Evolutionary conservation across 2,888 invertebrate species (phyloP), one percentile per base, ranked within the genome.

Genomic region (Antheraea yamamai): DNA sequence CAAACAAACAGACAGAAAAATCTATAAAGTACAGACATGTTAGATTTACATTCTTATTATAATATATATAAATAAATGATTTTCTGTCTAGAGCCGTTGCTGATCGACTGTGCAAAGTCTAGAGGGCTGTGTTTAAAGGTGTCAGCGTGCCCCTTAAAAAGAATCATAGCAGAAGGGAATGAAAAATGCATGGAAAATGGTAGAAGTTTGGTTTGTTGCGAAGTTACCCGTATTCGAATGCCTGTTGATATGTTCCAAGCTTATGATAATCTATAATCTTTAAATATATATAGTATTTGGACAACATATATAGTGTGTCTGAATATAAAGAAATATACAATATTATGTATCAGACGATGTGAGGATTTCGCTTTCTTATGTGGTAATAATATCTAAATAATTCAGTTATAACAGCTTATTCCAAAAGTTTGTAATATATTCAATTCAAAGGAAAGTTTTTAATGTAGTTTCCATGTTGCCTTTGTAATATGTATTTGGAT

Each of bases 71-170:
- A 4, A 35, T 4, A 8, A 75, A 80, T 58, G 7, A 58, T 61
- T 4, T 61, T 61, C 23, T 23, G 23, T 81, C 30, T 80, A 85
- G 84, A 23, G 16, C 26, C 79, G 16, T 30, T 81, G 30, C 23
- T 83, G 16, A 14, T 76, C 47, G 61, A 61, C 26, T 89, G 89
- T 72, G 80, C 75, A 2, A 26, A n/a, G 0, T 66, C 75, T 0
- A 35, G 73, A 7, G 89, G 89, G 0, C 74, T 90, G 6, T 90
- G 90, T 75, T 79, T 88, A 4, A 75, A 78, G 16, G 82, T 78
- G 35, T 76, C 39, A 0, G 84, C 84, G 0, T 90, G 90, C 71
- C 85, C 85, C 0, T 81, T 80, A 79, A 58, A 78, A 4, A 81
- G 77, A 30, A 47, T 89, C 16, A 72, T 87, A n/a, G 26, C 58